Evolutionary conservation across 1,140 invertebrate genomes (phyloP).

Genomic region (Harlomillsia oculata): DNA sequence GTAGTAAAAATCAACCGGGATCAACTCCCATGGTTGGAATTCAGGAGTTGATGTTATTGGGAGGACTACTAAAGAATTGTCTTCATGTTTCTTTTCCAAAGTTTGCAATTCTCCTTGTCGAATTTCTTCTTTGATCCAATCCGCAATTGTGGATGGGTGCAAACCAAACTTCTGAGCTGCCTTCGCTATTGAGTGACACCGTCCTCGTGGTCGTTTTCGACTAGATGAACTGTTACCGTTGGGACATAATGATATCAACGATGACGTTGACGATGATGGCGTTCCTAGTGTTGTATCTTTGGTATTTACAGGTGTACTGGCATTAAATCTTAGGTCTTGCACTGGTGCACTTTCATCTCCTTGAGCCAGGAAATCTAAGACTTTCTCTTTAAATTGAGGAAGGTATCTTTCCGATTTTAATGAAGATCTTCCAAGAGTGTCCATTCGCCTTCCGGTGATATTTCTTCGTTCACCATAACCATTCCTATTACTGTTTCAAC

Average conservation of each 20-base stretch:
- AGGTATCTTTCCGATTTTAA: slow-evolving; percentile 19
- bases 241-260: too few relatives aligned
- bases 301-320: not conserved
- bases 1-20: too few relatives aligned
- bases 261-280: too few relatives aligned
- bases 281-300: too few relatives aligned
- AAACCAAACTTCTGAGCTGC: slow-evolving; percentile 22
- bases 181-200: not conserved
- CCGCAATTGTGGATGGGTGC: slow-evolving; percentile 22
- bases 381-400: slow-evolving; percentile 25
- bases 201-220: not conserved
- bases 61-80: too few relatives aligned
- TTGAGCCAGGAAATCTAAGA: slow-evolving; percentile 18
- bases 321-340: not conserved
- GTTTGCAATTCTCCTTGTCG: slow-evolving; percentile 18
- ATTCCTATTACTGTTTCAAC: too few relatives aligned
- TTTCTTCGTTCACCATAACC: too few relatives aligned
- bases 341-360: not conserved
- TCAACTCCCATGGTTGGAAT: too few relatives aligned
- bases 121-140: slow-evolving; percentile 23
- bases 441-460: too few relatives aligned
- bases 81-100: slow-evolving; percentile 3
- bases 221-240: too few relatives aligned
- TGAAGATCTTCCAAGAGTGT: too few relatives aligned
- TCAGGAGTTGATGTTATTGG: too few relatives aligned